These are phyloP conservation scores for Cataglyphis altisquamis DNA, from an alignment of 2,888 invertebrate species.

Conservation along the genomic window DNA sequence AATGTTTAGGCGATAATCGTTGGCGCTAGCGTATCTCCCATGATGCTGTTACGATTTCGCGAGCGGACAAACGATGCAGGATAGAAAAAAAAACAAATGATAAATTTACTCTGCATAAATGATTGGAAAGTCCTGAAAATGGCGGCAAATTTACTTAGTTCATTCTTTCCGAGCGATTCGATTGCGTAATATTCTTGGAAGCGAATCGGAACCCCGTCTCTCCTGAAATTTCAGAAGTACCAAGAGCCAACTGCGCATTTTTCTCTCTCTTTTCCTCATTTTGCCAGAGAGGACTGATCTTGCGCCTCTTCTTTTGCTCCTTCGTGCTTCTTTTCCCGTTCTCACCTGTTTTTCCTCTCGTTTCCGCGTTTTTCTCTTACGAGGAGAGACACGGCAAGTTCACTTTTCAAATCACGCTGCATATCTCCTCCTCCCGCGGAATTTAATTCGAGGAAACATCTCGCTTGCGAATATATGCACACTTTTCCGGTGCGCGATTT, in stretches of 20 bases:
- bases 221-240: constrained; percentile 64
- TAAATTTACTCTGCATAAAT: constrained; percentile 75
- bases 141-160: constrained; percentile 76
- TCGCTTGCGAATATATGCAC: not conserved
- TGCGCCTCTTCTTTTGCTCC: constrained; percentile 35
- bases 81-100: constrained; percentile 76
- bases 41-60: constrained; percentile 66
- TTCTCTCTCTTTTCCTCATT: constrained; percentile 36
- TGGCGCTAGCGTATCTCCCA: constrained; percentile 5
- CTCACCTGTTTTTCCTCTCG: constrained; percentile 7
- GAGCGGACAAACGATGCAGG: constrained; percentile 16
- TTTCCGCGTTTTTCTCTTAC: constrained; percentile 49
- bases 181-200: constrained; percentile 74
- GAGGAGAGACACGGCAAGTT: constrained; percentile 23
- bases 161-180: constrained; percentile 71
- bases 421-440: constrained; percentile 37
- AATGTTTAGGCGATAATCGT: constrained; percentile 62
- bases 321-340: not conserved
- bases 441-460: constrained; percentile 52
- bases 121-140: constrained; percentile 69
- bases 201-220: constrained; percentile 61
- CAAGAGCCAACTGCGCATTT: constrained; percentile 47
- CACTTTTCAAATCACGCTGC: constrained; percentile 62
- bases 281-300: not conserved
- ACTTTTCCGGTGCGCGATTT: constrained; percentile 11